A percentile compares a stretch with the other conserved stretches of the same genome.
phyloP scores from a whole-genome alignment of 2,113 vertebrate genomes.

The Haplochromis burtoni region DNA sequence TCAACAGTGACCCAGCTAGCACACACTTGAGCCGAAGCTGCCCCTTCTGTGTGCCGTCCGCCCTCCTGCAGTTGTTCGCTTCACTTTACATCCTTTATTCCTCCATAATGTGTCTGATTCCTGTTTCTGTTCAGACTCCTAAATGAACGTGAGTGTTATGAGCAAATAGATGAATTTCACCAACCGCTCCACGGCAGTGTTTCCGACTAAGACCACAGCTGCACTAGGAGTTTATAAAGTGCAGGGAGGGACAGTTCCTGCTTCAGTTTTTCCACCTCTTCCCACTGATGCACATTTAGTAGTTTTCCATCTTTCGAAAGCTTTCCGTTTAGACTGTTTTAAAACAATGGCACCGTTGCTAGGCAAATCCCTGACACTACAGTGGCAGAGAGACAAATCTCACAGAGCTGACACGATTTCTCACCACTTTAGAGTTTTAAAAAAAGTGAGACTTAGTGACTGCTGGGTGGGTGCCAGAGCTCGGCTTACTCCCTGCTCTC shows the following conservation, averaged over 20 bases:
- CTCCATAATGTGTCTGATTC: background rate
- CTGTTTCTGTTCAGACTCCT: background rate
- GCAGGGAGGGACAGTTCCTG: background rate
- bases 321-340: background rate
- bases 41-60: background rate
- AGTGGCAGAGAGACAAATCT: background rate
- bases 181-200: background rate
- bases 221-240: background rate
- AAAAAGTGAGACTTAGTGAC: background rate
- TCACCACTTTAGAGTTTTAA: background rate
- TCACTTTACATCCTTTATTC: background rate
- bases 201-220: background rate
- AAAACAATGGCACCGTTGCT: background rate
- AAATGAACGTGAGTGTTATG: background rate
- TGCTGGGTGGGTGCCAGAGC: background rate
- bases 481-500: background rate
- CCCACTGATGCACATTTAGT: background rate
- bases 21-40: background rate
- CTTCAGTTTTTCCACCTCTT: conserved; percentile 9
- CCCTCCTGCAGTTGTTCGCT: background rate
- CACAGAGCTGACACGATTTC: background rate
- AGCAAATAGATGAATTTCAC: background rate
- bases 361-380: background rate
- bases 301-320: conserved; percentile 3
- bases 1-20: background rate